A percentile compares a stretch with the other conserved stretches of the same genome.
These are phyloP conservation scores for Notolepis coatsorum DNA, from an alignment of 2,797 vertebrate species.

Conservation along the genomic window DNA sequence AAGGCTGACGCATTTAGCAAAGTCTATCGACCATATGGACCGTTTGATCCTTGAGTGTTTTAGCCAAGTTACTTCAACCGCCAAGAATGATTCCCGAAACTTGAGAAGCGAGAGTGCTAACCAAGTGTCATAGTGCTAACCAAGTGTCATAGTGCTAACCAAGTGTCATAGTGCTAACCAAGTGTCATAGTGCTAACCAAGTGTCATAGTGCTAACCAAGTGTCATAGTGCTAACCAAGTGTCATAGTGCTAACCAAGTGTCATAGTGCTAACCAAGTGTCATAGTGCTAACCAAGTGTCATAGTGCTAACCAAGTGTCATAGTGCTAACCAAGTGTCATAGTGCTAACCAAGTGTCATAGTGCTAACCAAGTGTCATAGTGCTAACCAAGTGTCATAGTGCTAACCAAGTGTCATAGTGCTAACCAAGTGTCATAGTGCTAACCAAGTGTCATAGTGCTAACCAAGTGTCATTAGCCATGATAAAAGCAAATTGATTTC, in stretches of 20 bases:
- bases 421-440: conserved; percentile 69
- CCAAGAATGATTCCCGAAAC: conserved; percentile 41
- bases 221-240: conserved; percentile 71
- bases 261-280: conserved; percentile 71
- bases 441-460: conserved; percentile 70
- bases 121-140: conserved; percentile 70
- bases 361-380: conserved; percentile 70
- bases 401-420: conserved; percentile 69
- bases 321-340: conserved; percentile 72
- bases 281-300: conserved; percentile 71
- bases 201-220: conserved; percentile 71
- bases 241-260: conserved; percentile 71
- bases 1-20: conserved; percentile 25
- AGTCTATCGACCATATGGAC: conserved; percentile 45
- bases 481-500: conserved; percentile 76
- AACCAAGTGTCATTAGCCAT: conserved; percentile 71
- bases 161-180: conserved; percentile 71
- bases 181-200: conserved; percentile 72
- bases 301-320: conserved; percentile 71
- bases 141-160: conserved; percentile 70
- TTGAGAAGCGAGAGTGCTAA: conserved; percentile 44
- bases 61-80: conserved; percentile 45
- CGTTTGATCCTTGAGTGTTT: conserved; percentile 47
- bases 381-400: conserved; percentile 69
- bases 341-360: conserved; percentile 70